These are phyloP conservation scores for Tragelaphus imberbis DNA, from an alignment of 2,113 vertebrate genomes.

Conservation along the genomic window DNA sequence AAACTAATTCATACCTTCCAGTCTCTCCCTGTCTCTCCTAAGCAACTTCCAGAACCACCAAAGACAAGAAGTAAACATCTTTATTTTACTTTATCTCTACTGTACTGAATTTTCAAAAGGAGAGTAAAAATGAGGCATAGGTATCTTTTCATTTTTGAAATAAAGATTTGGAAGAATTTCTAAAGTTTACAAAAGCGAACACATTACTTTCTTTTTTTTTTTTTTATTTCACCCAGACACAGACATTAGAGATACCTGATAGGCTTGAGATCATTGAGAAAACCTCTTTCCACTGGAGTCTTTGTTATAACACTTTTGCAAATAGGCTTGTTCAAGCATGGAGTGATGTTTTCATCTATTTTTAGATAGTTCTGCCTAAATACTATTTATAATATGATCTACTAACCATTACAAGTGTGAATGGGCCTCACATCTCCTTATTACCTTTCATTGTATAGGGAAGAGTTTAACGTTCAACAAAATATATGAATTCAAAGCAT, in stretches of 20 bases:
- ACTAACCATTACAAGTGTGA: neutral
- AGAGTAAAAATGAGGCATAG: neutral
- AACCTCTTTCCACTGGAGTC: neutral
- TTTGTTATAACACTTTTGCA: neutral
- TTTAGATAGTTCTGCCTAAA: neutral
- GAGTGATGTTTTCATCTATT: neutral
- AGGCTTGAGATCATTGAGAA: neutral
- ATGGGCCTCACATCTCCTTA: neutral
- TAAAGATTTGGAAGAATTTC: neutral
- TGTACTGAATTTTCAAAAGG: neutral
- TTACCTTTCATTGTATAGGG: neutral
- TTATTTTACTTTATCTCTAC: neutral
- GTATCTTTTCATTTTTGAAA: neutral
- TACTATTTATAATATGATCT: neutral
- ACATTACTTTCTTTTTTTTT: neutral
- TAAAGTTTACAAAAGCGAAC: neutral
- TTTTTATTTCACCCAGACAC: neutral
- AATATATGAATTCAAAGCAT: neutral
- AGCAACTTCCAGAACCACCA: neutral
- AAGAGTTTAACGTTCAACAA: neutral
- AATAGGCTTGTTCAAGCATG: conserved; percentile 29
- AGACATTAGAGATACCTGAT: neutral
- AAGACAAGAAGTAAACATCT: neutral
- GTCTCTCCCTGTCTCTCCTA: neutral
- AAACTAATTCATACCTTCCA: neutral